Conservation (phyloP, 2,113 vertebrate species). For the Desmodus rotundus region DNA sequence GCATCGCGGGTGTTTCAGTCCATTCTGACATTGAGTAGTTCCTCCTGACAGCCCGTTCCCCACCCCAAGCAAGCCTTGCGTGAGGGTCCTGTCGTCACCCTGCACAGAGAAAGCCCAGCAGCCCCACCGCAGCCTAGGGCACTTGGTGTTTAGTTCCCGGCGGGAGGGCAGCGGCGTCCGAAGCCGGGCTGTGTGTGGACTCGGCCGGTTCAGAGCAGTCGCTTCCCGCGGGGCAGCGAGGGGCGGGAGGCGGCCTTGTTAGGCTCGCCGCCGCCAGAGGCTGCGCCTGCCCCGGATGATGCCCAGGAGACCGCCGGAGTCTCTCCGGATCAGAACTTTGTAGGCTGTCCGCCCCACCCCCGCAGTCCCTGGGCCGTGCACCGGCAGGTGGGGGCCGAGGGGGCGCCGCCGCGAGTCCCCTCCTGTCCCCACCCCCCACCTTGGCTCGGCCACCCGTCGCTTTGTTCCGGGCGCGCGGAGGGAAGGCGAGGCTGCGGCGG, state of each 20-base stretch:
- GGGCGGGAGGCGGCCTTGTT: background rate
- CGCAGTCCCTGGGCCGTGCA: background rate
- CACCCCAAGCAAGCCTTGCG: background rate
- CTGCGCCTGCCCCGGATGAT: conserved; percentile 57
- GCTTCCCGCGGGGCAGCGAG: conserved; percentile 16
- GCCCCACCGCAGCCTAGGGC: background rate
- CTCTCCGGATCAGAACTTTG: conserved; percentile 75
- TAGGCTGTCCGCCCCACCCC: conserved; percentile 45
- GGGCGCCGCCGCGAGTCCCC: conserved; percentile 1
- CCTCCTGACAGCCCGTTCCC: background rate
- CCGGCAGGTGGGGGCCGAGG: conserved; percentile 25
- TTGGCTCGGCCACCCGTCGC: conserved; percentile 60
- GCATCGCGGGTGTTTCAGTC: background rate
- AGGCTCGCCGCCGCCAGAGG: background rate
- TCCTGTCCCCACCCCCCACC: background rate
- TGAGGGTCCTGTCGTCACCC: background rate
- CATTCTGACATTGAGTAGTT: background rate
- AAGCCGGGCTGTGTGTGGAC: background rate
- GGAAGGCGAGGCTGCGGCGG: conserved; percentile 71
- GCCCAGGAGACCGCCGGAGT: conserved; percentile 65
- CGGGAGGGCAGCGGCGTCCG: background rate
- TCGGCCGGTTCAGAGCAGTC: background rate
- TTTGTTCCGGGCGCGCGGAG: conserved; percentile 64
- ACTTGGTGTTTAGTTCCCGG: background rate
- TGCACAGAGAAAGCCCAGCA: background rate